Percentiles rank a stretch among this genome's conserved stretches.
phyloP scores from a whole-genome alignment of 2,113 vertebrate genomes.

The Zosterops hypoxanthus region DNA sequence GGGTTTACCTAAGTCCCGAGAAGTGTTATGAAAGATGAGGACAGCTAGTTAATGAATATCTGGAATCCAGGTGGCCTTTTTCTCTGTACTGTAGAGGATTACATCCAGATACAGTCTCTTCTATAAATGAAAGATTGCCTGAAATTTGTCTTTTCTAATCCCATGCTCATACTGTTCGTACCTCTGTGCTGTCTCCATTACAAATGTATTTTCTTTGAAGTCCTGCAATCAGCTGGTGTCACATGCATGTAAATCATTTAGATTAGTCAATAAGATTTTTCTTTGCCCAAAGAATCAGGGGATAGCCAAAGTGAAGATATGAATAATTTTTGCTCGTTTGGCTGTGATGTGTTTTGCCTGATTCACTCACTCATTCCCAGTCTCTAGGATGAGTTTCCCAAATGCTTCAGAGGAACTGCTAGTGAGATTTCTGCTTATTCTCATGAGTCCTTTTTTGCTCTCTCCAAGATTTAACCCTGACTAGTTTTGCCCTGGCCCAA shows the following conservation, averaged over 20 bases:
- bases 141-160: background rate
- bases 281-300: background rate
- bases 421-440: background rate
- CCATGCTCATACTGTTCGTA: background rate
- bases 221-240: background rate
- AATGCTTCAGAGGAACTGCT: background rate
- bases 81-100: background rate
- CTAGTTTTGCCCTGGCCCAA: background rate
- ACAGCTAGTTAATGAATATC: background rate
- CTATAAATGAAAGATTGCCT: background rate
- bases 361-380: background rate
- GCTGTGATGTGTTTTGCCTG: background rate
- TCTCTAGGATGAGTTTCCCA: background rate
- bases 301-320: rapidly evolving
- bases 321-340: background rate
- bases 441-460: background rate
- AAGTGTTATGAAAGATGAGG: background rate
- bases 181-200: background rate
- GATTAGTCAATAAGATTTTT: background rate
- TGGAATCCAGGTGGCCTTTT: background rate
- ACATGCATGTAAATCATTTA: background rate
- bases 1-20: background rate
- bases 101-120: background rate
- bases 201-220: background rate
- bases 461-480: background rate